A percentile compares a stretch with the other conserved stretches of the same genome.
phyloP scores from a whole-genome alignment of 1,140 invertebrate genomes.

The Akabosia matsudoensis region DNA sequence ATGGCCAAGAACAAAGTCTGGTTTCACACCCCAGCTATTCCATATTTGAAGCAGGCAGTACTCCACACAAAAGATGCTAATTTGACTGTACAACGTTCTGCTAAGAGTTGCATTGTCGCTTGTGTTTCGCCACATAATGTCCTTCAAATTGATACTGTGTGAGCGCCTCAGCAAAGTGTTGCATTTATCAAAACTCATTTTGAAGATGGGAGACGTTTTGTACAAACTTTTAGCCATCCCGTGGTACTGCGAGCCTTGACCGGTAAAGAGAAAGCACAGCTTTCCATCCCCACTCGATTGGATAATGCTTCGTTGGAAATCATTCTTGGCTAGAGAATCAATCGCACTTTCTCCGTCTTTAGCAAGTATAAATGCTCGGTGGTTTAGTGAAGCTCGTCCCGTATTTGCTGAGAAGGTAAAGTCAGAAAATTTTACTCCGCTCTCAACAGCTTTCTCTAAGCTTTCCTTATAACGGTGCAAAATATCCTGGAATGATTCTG shows the following conservation, averaged over 20 bases:
- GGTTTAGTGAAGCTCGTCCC: too few species aligned
- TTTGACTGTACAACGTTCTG: slow-evolving; percentile 36
- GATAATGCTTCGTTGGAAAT: too few species aligned
- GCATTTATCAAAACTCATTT: slow-evolving; percentile 22
- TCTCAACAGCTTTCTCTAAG: too few species aligned
- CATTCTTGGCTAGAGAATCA: too few species aligned
- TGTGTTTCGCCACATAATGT: not conserved
- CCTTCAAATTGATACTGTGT: not conserved
- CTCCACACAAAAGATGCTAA: slow-evolving; percentile 35
- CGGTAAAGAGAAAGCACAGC: slow-evolving; percentile 34
- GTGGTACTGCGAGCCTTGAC: slow-evolving; percentile 36
- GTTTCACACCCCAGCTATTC: slow-evolving; percentile 30
- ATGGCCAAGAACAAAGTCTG: slow-evolving; percentile 32
- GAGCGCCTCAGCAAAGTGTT: not conserved
- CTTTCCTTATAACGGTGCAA: too few species aligned
- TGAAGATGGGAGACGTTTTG: slow-evolving; percentile 26
- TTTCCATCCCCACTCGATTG: too few species aligned
- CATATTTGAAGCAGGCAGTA: slow-evolving; percentile 29
- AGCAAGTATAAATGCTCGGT: too few species aligned
- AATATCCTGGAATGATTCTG: too few species aligned
- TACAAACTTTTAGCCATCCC: slow-evolving; percentile 31
- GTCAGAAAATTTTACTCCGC: too few species aligned
- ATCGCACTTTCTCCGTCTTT: too few species aligned
- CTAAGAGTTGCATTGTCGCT: not conserved
- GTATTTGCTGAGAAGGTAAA: too few species aligned